A percentile compares a stretch with the other conserved stretches of the same genome.
phyloP scores from a whole-genome alignment of 2,113 vertebrate species.

The cat (Felis catus) region F.catus_Fca126_mat1.0 CM031415.1:100782001-100782500 shows the following conservation, averaged over 20 bases:
- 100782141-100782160: background rate
- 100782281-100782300: background rate
- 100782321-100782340: background rate
- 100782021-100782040: constrained; percentile 3
- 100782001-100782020: background rate
- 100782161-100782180: background rate
- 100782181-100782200: background rate
- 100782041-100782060: background rate
- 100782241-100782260: background rate
- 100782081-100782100: background rate
- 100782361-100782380: background rate
- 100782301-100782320: background rate
- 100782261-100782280: background rate
- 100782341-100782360: background rate
- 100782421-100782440: background rate
- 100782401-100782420: background rate
- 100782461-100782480: constrained; percentile 1
- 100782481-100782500: background rate
- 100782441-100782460: background rate
- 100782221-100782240: background rate
- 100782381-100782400: background rate
- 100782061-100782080: background rate
- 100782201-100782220: background rate
- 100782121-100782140: background rate
- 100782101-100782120: background rate